Evolutionary conservation across 2,888 invertebrate genomes (phyloP), one percentile per base, ranked within the genome.

Genomic region (Luperina nickerlii): DNA sequence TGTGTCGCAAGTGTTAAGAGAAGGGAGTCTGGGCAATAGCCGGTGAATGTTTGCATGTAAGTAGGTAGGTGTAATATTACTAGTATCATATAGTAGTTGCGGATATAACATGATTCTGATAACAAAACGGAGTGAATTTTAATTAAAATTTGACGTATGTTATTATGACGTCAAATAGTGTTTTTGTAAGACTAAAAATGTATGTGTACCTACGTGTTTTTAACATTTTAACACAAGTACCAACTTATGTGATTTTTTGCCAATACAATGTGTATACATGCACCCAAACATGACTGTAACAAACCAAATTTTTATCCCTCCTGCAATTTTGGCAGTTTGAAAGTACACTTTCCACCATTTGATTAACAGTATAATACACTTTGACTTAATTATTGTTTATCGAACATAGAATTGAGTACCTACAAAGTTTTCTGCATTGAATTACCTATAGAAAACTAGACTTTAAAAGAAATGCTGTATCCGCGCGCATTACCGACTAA

Each of bases 1-100:
- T 48, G 48, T 85, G 80, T 83, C 65, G 78, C 60, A 86, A 84
- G 70, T 63, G 11, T 54, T 32, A 5, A 48, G 86, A 78, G 84
- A 82, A 84, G 67, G 84, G 86, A 68, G 77, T 11, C 60, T 51
- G 42, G n/a, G 15, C 20, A 9, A 32, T 8, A 48, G 18, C 18
- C 24, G 48, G 66, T 15, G 45, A 80, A 54, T 15, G 67, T 68
- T 57, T 20, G 18, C 60, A 69, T 18, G 42, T 27, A 51, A 62
- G 27, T 62, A 62, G 8, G 67, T 27, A 45, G 15, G 27, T 60
- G 15, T 18, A 4, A 20, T 65, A 57, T 57, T 65, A 67, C 24
- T 60, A 48, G n/a, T n/a, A 51, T 20, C 27, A 81, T 13, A 11
- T 54, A 32, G 18, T 54, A 45, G 15, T 60, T 24, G 38, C 51